Evolutionary conservation across 2,888 invertebrate genomes (phyloP), one percentile per base, ranked within the genome.

Genomic region (Rhodophaea formosa): DNA sequence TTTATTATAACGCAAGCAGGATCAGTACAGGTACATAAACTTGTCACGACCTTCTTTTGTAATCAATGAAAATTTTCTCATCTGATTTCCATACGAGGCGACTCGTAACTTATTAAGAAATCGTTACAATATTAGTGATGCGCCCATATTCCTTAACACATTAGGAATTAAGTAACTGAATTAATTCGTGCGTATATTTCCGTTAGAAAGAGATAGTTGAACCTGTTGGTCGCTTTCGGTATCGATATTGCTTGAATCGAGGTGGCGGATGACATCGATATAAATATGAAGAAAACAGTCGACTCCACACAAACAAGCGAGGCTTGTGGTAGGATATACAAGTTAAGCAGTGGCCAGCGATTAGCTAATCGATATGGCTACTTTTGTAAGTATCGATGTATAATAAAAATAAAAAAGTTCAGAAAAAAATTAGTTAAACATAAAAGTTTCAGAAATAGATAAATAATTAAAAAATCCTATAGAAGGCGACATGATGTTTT

Each of bases 341-440:
- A 75, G 76, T 76, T 77, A 65, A 71, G 70, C 67, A 70, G 88
- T 85, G 75, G 88, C 88, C 88, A 86, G 91, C 91, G 89, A 80
- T 88, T 91, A 91, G 91, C 90, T 89, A 88, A 79, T 77, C 76
- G 75, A 73, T 63, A 91, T 91, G 91, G 90, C 90, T 87, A 77
- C 88, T 71, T 82, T 83, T 82, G 91, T 91, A 75, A 90, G 90
- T 89, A 79, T 74, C 35, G 16, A 39, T 35, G 14, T 8, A 47
- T 1, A 12, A 56, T n/a, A 10, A 14, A 42, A 14, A n/a, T 39
- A 54, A 16, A 30, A 30, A 10, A 54, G 6, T 23, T n/a, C 7
- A 53, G 7, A 52, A 44, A 46, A 53, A 39, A 61, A 49, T 7
- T 39, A 59, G 49, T 60, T 14, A n/a, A 61, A 30, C 17, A 57